Evolutionary conservation across 2,888 invertebrate species (phyloP).

Genomic region (Ophion slaviceki): DNA sequence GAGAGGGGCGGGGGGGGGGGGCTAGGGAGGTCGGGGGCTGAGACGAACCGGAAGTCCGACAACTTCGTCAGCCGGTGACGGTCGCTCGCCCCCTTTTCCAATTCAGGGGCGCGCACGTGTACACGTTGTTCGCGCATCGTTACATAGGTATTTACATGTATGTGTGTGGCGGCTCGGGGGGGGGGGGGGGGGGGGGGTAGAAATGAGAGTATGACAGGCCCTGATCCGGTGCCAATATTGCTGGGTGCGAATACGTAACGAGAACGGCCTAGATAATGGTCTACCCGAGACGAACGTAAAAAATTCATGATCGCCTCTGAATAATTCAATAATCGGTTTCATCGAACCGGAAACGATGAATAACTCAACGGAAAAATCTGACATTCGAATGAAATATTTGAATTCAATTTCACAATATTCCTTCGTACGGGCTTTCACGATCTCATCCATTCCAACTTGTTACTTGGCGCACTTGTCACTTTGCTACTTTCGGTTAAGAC

Average conservation of each 20-base stretch:
- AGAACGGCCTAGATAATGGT: slow-evolving; percentile 16
- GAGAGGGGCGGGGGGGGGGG: neutral
- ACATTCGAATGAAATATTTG: too few relatives aligned
- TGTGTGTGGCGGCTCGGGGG: too few relatives aligned
- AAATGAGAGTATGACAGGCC: slow-evolving; percentile 22
- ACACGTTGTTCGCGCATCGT: slow-evolving; percentile 34
- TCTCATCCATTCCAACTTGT: too few relatives aligned
- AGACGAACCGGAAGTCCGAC: slow-evolving; percentile 60
- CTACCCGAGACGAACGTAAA: neutral
- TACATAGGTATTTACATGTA: slow-evolving; percentile 23
- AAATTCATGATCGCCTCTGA: neutral
- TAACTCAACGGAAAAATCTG: too few relatives aligned
- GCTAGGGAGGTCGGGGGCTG: neutral
- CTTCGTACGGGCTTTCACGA: too few relatives aligned
- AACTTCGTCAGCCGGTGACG: slow-evolving; percentile 70
- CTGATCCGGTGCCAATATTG: slow-evolving; percentile 52
- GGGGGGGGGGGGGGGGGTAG: too few relatives aligned
- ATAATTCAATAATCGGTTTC: neutral
- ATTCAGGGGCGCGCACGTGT: slow-evolving; percentile 56
- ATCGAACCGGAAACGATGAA: neutral
- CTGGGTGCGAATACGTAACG: slow-evolving; percentile 26
- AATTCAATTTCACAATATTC: too few relatives aligned
- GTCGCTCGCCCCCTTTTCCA: slow-evolving; percentile 35
- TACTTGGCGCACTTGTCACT: too few relatives aligned
- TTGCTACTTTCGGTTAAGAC: too few relatives aligned